These are phyloP conservation scores for Bombycilla garrulus DNA, from an alignment of 2,113 vertebrate species.

Conservation along the genomic window DNA sequence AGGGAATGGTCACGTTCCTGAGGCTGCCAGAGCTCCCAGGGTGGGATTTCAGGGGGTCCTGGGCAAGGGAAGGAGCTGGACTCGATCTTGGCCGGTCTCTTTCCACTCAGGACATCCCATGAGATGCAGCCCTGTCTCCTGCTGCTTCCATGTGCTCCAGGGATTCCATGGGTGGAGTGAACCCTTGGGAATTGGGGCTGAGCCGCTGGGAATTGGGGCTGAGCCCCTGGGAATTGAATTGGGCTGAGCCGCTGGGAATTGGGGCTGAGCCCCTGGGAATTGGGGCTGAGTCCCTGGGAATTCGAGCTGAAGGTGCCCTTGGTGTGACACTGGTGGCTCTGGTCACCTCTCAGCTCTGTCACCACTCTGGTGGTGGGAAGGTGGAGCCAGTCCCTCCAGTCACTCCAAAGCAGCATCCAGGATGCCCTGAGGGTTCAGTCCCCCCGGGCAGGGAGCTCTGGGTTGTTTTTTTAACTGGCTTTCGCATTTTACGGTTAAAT, in stretches of 20 bases:
- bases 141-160: background rate
- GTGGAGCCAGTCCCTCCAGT: background rate
- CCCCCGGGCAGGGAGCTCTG: background rate
- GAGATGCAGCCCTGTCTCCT: background rate
- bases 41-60: background rate
- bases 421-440: background rate
- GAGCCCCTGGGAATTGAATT: background rate
- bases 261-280: background rate
- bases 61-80: background rate
- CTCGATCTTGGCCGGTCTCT: background rate
- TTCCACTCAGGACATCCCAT: background rate
- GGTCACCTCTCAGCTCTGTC: background rate
- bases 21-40: background rate
- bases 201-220: background rate
- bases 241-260: background rate
- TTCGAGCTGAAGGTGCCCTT: background rate
- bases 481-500: background rate
- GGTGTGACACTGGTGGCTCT: background rate
- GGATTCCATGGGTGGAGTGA: no score
- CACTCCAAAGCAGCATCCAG: background rate
- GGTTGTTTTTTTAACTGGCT: background rate
- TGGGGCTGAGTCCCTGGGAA: background rate
- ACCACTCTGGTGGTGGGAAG: background rate
- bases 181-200: background rate
- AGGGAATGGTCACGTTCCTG: background rate